A percentile compares a stretch with the other conserved stretches of the same genome.
Conservation (phyloP, 2,888 invertebrate genomes). For the Mythimna loreyi region DNA sequence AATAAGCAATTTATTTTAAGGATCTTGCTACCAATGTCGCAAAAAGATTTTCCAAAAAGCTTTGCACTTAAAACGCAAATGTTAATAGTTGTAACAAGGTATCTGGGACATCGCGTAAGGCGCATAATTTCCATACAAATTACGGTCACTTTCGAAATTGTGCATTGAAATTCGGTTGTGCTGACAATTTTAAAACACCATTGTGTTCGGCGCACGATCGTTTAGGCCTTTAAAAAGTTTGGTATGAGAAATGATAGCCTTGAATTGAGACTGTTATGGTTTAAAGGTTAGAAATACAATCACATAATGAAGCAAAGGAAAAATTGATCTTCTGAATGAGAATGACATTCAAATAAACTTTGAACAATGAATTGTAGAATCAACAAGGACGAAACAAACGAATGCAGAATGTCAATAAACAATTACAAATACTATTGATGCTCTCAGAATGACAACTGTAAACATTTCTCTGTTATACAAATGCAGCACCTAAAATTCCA, state of each 20-base stretch:
- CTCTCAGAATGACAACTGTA: not conserved
- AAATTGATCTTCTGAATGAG: not conserved
- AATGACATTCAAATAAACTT: slow-evolving; percentile 8
- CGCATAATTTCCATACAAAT: slow-evolving; percentile 87
- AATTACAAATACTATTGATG: slow-evolving; percentile 1
- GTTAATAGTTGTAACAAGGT: slow-evolving; percentile 83
- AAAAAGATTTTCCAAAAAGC: slow-evolving; percentile 51
- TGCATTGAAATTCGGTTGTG: slow-evolving; percentile 80
- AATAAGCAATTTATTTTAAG: slow-evolving; percentile 25
- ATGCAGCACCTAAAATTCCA: slow-evolving; percentile 8
- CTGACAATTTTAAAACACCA: slow-evolving; percentile 77
- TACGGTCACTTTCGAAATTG: slow-evolving; percentile 87
- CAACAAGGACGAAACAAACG: slow-evolving; percentile 5
- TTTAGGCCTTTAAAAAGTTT: slow-evolving; percentile 33
- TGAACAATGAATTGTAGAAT: slow-evolving; percentile 21
- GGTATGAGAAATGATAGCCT: slow-evolving; percentile 9
- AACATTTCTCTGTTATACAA: slow-evolving; percentile 5
- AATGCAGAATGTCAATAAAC: slow-evolving; percentile 8
- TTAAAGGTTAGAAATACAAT: slow-evolving; percentile 4
- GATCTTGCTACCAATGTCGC: slow-evolving; percentile 19
- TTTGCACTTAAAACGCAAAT: slow-evolving; percentile 69
- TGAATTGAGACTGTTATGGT: not conserved
- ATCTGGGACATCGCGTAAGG: slow-evolving; percentile 80
- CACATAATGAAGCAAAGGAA: not conserved
- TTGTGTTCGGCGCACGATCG: slow-evolving; percentile 77